phyloP scores from a whole-genome alignment of 2,888 invertebrate species.

The Eupithecia pulchellata region DNA sequence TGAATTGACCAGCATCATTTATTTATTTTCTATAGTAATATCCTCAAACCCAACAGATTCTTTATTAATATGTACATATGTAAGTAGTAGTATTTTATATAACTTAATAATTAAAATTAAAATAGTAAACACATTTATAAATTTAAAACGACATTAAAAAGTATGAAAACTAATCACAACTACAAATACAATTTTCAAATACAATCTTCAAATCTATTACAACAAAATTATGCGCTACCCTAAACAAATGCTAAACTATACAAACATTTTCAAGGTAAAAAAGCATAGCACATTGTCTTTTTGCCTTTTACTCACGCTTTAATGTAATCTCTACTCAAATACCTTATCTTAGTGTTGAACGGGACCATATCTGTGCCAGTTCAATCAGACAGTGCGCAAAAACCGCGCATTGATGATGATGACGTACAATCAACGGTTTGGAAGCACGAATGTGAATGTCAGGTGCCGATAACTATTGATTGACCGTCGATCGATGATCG shows the following conservation, averaged over 20 bases:
- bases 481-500: background rate
- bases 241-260: background rate
- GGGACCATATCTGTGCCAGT: constrained; percentile 39
- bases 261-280: background rate
- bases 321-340: background rate
- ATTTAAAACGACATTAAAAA: too few relatives aligned
- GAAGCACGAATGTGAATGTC: constrained; percentile 25
- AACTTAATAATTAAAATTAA: too few relatives aligned
- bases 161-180: too few relatives aligned
- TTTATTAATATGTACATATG: too few relatives aligned
- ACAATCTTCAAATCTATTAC: too few relatives aligned
- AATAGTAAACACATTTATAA: too few relatives aligned
- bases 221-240: background rate
- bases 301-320: background rate
- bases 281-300: background rate
- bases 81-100: too few relatives aligned
- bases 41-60: too few relatives aligned
- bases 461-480: background rate
- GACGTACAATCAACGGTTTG: constrained; percentile 39
- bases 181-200: too few relatives aligned
- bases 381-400: constrained; percentile 40
- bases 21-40: too few relatives aligned
- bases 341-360: constrained; percentile 21
- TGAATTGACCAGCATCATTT: too few relatives aligned
- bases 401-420: constrained; percentile 40